Evolutionary conservation across 2,113 vertebrate species (phyloP).

Genomic region (Vidua chalybeata): DNA sequence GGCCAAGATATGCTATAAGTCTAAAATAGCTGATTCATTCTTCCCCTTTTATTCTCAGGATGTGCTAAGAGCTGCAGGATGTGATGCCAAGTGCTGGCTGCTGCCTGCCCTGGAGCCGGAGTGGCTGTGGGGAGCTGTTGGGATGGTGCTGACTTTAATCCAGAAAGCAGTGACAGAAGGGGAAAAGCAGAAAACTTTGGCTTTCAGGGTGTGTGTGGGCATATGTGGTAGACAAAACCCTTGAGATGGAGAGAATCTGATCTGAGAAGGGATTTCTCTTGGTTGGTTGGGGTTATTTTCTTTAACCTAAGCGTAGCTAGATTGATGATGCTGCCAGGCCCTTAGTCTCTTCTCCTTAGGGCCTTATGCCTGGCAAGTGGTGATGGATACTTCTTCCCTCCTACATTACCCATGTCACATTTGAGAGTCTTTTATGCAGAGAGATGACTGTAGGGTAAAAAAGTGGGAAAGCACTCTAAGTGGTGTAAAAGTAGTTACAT

Average conservation of each 20-base stretch:
- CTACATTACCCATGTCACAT: background rate
- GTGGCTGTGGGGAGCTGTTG: background rate
- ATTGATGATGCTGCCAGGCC: background rate
- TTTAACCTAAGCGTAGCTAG: accelerated
- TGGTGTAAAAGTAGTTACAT: background rate
- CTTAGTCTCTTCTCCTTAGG: background rate
- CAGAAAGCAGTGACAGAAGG: background rate
- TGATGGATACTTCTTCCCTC: background rate
- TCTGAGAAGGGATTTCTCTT: background rate
- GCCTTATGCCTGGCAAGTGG: background rate
- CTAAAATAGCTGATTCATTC: background rate
- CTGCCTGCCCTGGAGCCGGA: background rate
- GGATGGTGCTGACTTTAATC: background rate
- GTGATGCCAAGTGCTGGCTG: background rate
- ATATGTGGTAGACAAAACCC: background rate
- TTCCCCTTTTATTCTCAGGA: background rate
- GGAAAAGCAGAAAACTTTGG: background rate
- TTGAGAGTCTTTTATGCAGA: background rate
- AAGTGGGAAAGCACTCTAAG: background rate
- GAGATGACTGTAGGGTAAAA: background rate
- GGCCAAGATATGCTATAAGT: background rate
- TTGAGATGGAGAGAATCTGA: background rate
- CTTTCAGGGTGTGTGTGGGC: background rate
- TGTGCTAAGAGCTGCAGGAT: background rate
- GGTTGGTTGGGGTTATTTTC: background rate